phyloP scores from a whole-genome alignment of 2,113 vertebrate species.

The Misgurnus mizolepis region DNA sequence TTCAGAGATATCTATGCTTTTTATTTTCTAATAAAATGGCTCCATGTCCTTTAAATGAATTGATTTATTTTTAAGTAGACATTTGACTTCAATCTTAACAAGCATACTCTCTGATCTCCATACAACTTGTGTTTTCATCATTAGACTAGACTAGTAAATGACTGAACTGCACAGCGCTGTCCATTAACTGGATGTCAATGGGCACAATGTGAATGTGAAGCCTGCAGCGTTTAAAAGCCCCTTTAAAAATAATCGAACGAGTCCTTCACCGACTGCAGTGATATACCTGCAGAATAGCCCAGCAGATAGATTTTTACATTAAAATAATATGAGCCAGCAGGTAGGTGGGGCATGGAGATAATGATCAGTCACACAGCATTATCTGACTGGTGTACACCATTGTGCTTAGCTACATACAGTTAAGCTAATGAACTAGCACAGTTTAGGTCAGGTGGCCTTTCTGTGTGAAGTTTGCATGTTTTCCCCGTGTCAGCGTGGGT shows the following conservation, averaged over 20 bases:
- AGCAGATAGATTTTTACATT: constrained; percentile 1
- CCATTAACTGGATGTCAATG: constrained; percentile 7
- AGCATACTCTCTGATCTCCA: neutral
- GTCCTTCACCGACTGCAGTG: neutral
- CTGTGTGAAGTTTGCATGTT: too few species aligned
- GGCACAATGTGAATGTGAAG: constrained; percentile 7
- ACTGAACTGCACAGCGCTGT: constrained; percentile 1
- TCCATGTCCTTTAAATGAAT: neutral
- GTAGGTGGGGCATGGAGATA: neutral
- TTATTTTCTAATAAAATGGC: neutral
- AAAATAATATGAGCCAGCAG: neutral
- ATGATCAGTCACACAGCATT: neutral
- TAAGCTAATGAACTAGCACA: too few species aligned
- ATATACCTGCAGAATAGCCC: neutral
- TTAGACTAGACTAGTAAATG: neutral
- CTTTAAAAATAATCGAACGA: constrained; percentile 11
- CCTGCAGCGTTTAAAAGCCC: constrained; percentile 22
- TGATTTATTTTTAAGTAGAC: neutral
- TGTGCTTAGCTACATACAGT: too few species aligned
- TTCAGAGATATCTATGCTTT: too few species aligned
- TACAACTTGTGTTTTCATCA: neutral
- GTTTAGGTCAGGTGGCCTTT: too few species aligned
- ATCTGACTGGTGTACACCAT: neutral
- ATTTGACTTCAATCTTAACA: neutral
- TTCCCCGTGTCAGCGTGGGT: too few species aligned